Evolutionary conservation across 1,140 invertebrate species (phyloP), one percentile per base, ranked within the genome.

Genomic region (Nymphalis io): DNA sequence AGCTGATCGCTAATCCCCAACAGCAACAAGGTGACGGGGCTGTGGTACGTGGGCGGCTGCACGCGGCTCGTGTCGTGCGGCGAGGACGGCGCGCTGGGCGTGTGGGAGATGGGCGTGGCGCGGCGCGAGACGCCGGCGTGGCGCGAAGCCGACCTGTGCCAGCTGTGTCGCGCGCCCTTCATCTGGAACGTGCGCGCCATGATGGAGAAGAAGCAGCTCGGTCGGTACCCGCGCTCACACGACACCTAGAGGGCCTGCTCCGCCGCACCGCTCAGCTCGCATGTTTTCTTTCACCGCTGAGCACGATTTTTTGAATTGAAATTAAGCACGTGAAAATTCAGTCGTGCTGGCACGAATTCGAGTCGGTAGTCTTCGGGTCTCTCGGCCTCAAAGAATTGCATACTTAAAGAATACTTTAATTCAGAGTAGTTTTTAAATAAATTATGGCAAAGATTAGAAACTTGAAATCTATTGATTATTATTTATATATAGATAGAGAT

Each of bases 171-270:
- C 44, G 93, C 96, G 74, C 99, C 99, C 20, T 99, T 99, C 89
- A 99, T 99, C 88, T 99, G 99, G 98, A 99, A 99, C 90, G 94
- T 99, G 23, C 95, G 96, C 76, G 98, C 97, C 10, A 99, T 99
- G 98, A 98, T 99, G 95, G 97, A 99, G 84, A 96, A 97, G 88
- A 96, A 98, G 85, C 97, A 97, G 83, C 92, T 99, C 46, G 98
- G 77, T 86, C 76, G 58, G 38, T 53, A 13, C 21, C 40, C n/a
- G n/a, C n/a, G n/a, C n/a, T n/a, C n/a, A n/a, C n/a, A n/a, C n/a
- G n/a, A n/a, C n/a, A n/a, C n/a, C n/a, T n/a, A n/a, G n/a, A n/a
- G n/a, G n/a, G n/a, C n/a, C 2, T 42, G 4, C 4, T 15, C 2
- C n/a, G 11, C 1, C 12, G 13, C 13, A 15, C 4, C 2, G 1